Evolutionary conservation across 2,113 vertebrate genomes (phyloP).

Genomic region (Cephalopterus ornatus): DNA sequence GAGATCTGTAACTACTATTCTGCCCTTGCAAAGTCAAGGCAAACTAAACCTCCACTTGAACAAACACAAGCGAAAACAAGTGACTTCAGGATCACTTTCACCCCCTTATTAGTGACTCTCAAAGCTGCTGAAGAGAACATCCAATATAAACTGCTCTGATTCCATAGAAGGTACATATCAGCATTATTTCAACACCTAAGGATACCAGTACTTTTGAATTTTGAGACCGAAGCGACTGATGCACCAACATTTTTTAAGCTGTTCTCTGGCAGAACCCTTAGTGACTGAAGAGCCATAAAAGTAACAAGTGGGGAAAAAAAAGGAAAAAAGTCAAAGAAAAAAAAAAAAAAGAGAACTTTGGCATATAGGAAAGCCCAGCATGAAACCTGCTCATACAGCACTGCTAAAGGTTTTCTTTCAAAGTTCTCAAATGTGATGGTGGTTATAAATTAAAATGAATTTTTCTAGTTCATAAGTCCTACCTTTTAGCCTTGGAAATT

Average conservation of each 20-base stretch:
- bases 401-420: background rate
- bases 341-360: background rate
- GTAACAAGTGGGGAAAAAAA: background rate
- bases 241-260: background rate
- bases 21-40: background rate
- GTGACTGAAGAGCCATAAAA: background rate
- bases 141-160: background rate
- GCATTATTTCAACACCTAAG: background rate
- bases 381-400: background rate
- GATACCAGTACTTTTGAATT: background rate
- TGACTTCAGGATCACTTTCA: background rate
- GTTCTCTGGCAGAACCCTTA: background rate
- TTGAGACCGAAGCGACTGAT: background rate
- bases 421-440: background rate
- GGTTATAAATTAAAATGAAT: background rate
- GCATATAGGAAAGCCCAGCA: background rate
- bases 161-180: too few relatives aligned
- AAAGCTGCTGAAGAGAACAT: background rate
- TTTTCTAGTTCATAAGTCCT: background rate
- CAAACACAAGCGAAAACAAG: background rate
- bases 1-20: background rate
- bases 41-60: background rate
- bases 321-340: background rate
- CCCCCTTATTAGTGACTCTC: background rate
- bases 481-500: background rate